Evolutionary conservation across 2,797 vertebrate species (phyloP), one percentile per base, ranked within the genome.

Genomic region (Iguana delicatissima): DNA sequence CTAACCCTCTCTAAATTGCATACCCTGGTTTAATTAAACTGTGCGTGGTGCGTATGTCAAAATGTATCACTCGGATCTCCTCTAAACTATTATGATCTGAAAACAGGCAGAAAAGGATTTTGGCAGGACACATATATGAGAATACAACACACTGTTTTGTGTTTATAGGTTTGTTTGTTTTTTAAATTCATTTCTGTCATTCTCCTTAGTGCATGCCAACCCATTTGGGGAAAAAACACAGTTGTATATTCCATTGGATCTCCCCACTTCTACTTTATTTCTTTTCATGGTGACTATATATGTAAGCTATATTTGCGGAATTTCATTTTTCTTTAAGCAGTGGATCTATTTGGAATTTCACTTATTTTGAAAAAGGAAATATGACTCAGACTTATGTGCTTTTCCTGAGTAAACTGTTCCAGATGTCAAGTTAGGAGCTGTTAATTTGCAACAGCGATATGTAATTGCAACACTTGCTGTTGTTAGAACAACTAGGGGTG

Each of bases 401-500:
- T 94, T 83, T 69, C 92, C 85, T 86, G 85, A 89, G 64, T 50
- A 90, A 92, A 38, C 57, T 92, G 62, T 93, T 92, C 22, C 67
- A 74, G 82, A 93, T 94, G 86, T 92, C 46, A 93, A 57, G 22
- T 84, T 85, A 29, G 77, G 52, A 95, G 85, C 84, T 76, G 92
- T 93, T 89, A 80, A 57, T 80, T 80, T 55, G 9, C 20, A 67
- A 6, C 80, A 67, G 87, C 91, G 93, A 93, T 93, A 81, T 92
- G 89, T 94, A 92, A 95, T 92, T 87, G 81, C 55, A 92, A 89
- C 90, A 89, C 42, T 89, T 90, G 69, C 86, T 20, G 57, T 96
- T 95, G 80, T 89, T 94, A n/a, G 86, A 93, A 91, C 76, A 52
- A 87, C 16, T 79, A 90, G 85, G 80, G 59, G 86, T 90, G 6